These are phyloP conservation scores for Agrochola litura DNA, from an alignment of 2,888 invertebrate genomes.

Conservation along the genomic window DNA sequence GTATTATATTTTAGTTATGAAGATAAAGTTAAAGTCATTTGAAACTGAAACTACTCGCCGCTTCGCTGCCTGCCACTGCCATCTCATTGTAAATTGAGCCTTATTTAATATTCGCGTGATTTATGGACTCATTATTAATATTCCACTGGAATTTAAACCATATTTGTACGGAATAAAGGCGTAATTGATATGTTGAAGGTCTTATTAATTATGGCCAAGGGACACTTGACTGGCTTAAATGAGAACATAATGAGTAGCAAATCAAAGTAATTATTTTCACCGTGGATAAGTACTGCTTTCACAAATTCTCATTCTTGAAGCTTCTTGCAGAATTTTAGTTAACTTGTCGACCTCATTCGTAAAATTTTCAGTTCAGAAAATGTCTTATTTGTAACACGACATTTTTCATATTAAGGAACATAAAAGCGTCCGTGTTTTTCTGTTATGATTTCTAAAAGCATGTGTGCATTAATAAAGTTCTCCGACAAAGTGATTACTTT, in stretches of 20 bases:
- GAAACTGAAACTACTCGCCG: neutral
- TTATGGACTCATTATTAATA: slow-evolving; percentile 1
- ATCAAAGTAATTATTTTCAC: neutral
- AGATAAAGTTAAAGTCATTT: neutral
- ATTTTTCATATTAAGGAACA: neutral
- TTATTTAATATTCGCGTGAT: slow-evolving; percentile 10
- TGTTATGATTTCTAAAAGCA: neutral
- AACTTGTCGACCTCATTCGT: neutral
- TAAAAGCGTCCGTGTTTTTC: neutral
- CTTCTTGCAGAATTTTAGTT: no score
- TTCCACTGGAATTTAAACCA: slow-evolving; percentile 3
- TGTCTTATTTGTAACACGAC: neutral
- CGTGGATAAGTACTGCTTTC: neutral
- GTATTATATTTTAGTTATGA: neutral
- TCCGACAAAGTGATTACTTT: no score
- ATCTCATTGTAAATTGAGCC: neutral
- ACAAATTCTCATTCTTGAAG: neutral
- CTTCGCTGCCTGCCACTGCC: neutral
- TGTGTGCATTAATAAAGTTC: neutral
- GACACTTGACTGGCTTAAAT: neutral
- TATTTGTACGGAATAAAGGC: neutral
- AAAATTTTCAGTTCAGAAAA: neutral
- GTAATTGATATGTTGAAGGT: neutral
- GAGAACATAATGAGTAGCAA: neutral
- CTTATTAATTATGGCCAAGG: neutral